Conservation (phyloP, 2,888 invertebrate species). For the Parnassius smintheus region DNA sequence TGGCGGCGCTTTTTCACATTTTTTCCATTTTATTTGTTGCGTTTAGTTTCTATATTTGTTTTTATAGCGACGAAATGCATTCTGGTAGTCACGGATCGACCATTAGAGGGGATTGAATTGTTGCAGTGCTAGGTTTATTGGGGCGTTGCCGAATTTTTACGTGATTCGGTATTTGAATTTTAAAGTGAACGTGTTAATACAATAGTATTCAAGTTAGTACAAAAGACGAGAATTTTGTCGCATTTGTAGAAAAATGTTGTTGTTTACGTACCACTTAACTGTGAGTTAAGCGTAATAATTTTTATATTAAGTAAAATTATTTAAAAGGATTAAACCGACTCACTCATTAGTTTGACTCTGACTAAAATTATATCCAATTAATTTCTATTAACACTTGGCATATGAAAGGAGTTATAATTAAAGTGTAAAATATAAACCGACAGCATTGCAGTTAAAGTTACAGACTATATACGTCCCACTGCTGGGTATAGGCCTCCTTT, state of each 20-base stretch:
- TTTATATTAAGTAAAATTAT: too few species aligned
- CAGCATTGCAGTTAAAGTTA: too few species aligned
- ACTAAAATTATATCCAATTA: too few species aligned
- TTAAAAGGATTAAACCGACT: too few species aligned
- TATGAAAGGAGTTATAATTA: too few species aligned
- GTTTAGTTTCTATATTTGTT: slow-evolving; percentile 69
- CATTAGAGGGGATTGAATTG: slow-evolving; percentile 58
- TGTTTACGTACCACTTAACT: too few species aligned
- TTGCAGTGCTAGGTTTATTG: slow-evolving; percentile 25
- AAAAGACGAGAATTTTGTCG: neutral
- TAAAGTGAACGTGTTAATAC: slow-evolving; percentile 7
- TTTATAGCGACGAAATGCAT: slow-evolving; percentile 72
- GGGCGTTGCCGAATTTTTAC: slow-evolving; percentile 36
- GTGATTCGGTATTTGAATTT: slow-evolving; percentile 25
- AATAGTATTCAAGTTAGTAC: slow-evolving; percentile 15
- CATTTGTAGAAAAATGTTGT: neutral
- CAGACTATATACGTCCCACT: too few species aligned
- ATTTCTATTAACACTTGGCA: too few species aligned
- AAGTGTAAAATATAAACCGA: too few species aligned
- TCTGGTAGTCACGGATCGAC: slow-evolving; percentile 68
- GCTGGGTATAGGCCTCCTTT: too few species aligned
- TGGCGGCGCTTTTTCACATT: slow-evolving; percentile 51
- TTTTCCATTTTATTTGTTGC: slow-evolving; percentile 69
- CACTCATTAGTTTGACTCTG: too few species aligned
- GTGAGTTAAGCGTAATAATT: too few species aligned